Conservation (phyloP, 2,113 vertebrate species). For the Leptocoma aspasia region DNA sequence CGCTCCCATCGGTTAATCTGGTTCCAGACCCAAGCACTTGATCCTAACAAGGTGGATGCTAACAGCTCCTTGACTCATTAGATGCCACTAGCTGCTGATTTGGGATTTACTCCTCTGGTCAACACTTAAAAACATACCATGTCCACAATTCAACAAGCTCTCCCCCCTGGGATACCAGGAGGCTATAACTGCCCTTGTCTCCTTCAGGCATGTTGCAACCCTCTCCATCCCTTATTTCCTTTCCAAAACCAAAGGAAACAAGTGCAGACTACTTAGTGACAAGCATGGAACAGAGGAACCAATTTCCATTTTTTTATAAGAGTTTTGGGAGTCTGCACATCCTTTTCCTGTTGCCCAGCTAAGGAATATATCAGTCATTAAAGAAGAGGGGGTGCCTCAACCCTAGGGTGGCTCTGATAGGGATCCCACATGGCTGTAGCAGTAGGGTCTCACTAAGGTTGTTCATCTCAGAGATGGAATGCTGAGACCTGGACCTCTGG, state of each 20-base stretch:
- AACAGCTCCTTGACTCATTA: neutral
- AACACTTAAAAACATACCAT: neutral
- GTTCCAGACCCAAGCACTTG: neutral
- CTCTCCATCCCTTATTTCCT: neutral
- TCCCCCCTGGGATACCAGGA: neutral
- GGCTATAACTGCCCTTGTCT: neutral
- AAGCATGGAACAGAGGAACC: neutral
- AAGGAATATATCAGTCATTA: neutral
- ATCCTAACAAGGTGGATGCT: neutral
- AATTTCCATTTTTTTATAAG: neutral
- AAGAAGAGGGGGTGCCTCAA: neutral
- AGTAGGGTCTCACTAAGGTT: neutral
- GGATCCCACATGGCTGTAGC: rapidly evolving
- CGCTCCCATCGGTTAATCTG: neutral
- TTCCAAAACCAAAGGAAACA: neutral
- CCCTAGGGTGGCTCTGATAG: neutral
- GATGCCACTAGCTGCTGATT: neutral
- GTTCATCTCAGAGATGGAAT: neutral
- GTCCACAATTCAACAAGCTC: neutral
- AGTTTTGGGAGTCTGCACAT: neutral
- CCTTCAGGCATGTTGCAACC: neutral
- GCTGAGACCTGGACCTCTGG: neutral
- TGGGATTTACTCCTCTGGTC: neutral
- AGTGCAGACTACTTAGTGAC: neutral
- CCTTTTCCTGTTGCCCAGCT: neutral